phyloP scores from a whole-genome alignment of 2,888 invertebrate species.

The Diarsia rubi region DNA sequence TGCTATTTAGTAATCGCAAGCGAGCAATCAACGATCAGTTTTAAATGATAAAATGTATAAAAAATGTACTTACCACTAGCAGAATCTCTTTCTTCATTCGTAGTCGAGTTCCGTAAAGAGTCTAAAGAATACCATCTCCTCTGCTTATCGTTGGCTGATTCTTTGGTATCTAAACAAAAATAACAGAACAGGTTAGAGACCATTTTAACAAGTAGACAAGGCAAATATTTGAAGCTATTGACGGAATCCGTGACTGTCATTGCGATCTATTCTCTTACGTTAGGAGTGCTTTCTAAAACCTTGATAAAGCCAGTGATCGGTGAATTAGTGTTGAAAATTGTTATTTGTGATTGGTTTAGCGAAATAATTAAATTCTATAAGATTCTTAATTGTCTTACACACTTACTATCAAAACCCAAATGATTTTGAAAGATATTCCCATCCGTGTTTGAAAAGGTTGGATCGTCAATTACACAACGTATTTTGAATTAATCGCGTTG shows the following conservation, averaged over 20 bases:
- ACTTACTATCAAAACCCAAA: no score
- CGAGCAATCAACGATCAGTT: no score
- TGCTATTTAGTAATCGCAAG: no score
- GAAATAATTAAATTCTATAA: neutral
- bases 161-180: constrained; percentile 84
- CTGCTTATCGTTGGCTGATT: constrained; percentile 75
- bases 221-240: neutral
- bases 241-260: constrained; percentile 32
- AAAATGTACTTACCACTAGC: constrained; percentile 81
- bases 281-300: constrained; percentile 27
- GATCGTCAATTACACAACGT: no score
- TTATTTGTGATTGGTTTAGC: neutral
- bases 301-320: constrained; percentile 27
- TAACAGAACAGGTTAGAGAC: constrained; percentile 40
- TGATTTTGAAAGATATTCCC: no score
- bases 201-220: constrained; percentile 5
- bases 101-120: constrained; percentile 81
- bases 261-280: constrained; percentile 22
- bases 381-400: no score
- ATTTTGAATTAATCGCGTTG: no score
- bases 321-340: neutral
- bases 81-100: constrained; percentile 87
- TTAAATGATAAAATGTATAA: neutral
- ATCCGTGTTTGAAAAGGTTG: no score
- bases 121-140: constrained; percentile 89